Conservation (phyloP, 2,113 vertebrate genomes). For the Nothocercus nigrocapillus region DNA sequence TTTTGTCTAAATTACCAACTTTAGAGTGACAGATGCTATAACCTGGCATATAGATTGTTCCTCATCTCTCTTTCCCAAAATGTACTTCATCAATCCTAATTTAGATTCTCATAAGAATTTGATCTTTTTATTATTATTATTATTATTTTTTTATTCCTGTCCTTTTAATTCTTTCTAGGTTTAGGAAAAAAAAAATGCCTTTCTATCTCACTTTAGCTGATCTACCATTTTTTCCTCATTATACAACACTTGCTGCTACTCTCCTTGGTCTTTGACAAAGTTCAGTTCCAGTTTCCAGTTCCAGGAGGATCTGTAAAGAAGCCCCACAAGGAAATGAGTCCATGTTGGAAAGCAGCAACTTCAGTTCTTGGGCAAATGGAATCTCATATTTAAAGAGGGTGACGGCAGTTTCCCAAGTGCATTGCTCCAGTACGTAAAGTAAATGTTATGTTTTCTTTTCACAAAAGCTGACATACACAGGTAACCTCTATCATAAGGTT, state of each 20-base stretch:
- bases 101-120: background rate
- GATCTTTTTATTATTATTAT: background rate
- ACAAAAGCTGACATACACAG: background rate
- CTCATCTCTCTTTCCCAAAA: background rate
- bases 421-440: constrained; percentile 2
- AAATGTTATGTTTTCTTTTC: constrained; percentile 49
- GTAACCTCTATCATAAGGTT: background rate
- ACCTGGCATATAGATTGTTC: background rate
- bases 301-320: background rate
- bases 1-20: background rate
- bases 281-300: background rate
- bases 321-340: constrained; percentile 9
- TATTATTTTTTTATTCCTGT: background rate
- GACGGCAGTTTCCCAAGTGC: background rate
- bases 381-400: constrained; percentile 30
- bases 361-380: background rate
- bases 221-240: background rate
- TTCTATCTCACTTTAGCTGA: background rate
- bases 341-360: background rate
- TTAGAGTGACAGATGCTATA: background rate
- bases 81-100: background rate
- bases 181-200: background rate
- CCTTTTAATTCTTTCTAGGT: background rate
- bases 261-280: background rate
- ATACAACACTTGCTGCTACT: background rate